Base-by-base conservation (phyloP, 2,888 invertebrate genomes). In the Harpalus rufipes region DNA sequence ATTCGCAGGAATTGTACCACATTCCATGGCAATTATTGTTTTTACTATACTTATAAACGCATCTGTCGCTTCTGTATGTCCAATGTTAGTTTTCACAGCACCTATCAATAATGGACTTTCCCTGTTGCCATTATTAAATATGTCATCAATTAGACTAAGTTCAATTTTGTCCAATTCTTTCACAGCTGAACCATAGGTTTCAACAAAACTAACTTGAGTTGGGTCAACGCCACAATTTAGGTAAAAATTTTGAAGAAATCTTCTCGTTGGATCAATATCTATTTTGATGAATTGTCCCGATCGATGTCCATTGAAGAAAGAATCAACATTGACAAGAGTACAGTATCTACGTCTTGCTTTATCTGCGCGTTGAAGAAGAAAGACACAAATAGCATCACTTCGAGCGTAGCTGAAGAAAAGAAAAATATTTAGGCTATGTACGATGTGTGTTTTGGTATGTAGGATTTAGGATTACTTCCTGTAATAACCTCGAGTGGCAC, bases 71-170 rank as follows among this genome's bases (percentile, higher is more conserved):
- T 99, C 99, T 10, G 98, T 95, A 90, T 99, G 99, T 0, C 99
- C 99, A 95, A 99, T 97, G 91, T 99, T 99, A 1, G 98, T 97
- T 91, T 99, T 99, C 0, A 98, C 96, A 0, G 98, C 98, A 7
- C 99, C 99, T 87, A 99, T 94, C 79, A 98, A 91, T 76, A 99
- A 93, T 6, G 99, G 98, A 14, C 91, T 90, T 83, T 93, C 92
- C 44, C 98, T 94, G 86, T 95, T 94, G 90, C 95, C 94, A 92
- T 63, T 12, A 63, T 95, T 94, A 21, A 68, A 98, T 80, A 97
- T 93, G 86, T 96, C 96, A 0, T 96, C 96, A 87, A 99, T 96
- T 0, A 98, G 96, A 90, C 97, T 97, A 5, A 98, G 94, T 92
- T 99, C 99, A 89, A 97, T 96, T 87, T 89, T 89, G 85, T 91